These are phyloP conservation scores for Eupsilia transversa DNA, from an alignment of 2,888 invertebrate genomes.

Conservation along the genomic window DNA sequence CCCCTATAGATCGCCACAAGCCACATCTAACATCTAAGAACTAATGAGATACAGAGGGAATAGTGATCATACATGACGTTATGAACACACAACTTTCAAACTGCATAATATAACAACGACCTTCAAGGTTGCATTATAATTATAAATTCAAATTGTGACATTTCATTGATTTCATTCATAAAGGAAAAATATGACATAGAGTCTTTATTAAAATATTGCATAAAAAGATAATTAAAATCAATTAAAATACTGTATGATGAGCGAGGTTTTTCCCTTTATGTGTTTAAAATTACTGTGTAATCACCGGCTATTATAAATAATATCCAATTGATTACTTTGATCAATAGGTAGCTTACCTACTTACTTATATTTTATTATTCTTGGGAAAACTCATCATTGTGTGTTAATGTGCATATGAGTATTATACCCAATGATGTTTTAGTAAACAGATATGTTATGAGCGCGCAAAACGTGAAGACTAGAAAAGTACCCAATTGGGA, in stretches of 20 bases:
- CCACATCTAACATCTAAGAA: neutral
- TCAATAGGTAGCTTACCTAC: conserved; percentile 18
- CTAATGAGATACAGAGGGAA: neutral
- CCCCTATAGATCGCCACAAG: neutral
- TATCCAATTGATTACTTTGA: conserved; percentile 37
- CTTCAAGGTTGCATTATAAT: conserved; percentile 23
- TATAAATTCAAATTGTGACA: conserved; percentile 49
- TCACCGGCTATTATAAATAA: conserved; percentile 26
- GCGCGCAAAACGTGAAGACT: too few species aligned
- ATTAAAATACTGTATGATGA: conserved; percentile 11
- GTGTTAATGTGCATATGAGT: neutral
- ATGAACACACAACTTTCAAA: conserved; percentile 44
- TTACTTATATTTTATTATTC: conserved; percentile 11
- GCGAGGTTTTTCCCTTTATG: conserved; percentile 37
- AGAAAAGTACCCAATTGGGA: too few species aligned
- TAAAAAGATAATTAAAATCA: conserved; percentile 28
- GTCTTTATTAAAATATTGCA: conserved; percentile 29
- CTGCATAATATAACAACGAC: conserved; percentile 14
- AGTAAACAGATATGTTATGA: too few species aligned
- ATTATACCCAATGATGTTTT: too few species aligned
- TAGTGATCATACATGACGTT: conserved; percentile 6
- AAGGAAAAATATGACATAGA: conserved; percentile 29
- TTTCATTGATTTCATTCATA: conserved; percentile 48
- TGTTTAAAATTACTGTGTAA: conserved; percentile 29
- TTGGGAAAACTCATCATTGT: neutral